phyloP scores from a whole-genome alignment of 2,113 vertebrate species.

The Aplodontia rufa region DNA sequence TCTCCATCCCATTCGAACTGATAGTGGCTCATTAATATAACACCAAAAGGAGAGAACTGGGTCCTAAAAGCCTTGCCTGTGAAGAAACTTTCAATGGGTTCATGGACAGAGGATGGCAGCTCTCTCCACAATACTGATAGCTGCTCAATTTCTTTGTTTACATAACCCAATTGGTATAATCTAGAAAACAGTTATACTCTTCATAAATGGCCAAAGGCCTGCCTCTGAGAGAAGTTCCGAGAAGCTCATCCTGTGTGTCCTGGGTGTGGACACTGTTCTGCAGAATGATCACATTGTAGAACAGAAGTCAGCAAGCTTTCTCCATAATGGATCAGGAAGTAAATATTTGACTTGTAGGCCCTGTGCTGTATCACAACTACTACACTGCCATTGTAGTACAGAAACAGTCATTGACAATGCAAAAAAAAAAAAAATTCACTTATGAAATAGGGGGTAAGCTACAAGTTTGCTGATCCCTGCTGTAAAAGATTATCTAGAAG shows the following conservation, averaged over 20 bases:
- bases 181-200: not conserved
- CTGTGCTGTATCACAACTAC: not conserved
- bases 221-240: not conserved
- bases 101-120: not conserved
- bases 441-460: not conserved
- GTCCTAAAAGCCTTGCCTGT: not conserved
- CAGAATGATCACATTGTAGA: not conserved
- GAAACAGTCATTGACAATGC: not conserved
- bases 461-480: not conserved
- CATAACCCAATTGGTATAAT: not conserved
- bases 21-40: not conserved
- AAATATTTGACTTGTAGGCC: not conserved
- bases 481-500: not conserved
- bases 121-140: not conserved
- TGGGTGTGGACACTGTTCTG: not conserved
- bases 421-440: not conserved
- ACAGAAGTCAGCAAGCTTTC: not conserved
- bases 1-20: slow-evolving; percentile 28
- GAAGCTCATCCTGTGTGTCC: not conserved
- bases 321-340: not conserved
- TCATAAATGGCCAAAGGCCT: not conserved
- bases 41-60: not conserved
- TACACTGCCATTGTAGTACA: not conserved
- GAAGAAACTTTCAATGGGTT: not conserved
- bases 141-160: not conserved